Base-by-base conservation (phyloP, 2,113 vertebrate genomes). In the Lynx canadensis region DNA sequence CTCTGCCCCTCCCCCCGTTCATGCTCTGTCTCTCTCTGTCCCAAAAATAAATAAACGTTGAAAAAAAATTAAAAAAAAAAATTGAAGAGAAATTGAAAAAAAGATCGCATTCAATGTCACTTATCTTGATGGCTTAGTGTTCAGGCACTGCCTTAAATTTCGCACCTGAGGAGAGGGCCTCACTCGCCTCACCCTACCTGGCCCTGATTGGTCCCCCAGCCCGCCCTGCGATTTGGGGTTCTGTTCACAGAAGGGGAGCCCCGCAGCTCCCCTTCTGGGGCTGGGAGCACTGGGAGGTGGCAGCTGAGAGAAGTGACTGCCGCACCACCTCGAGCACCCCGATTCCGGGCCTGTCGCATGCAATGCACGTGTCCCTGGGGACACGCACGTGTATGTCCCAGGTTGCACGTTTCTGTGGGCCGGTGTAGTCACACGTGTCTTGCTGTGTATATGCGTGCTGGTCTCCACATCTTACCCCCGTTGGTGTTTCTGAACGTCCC, bases 361-460 rank as follows among this genome's bases (percentile, higher is more conserved):
- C 27, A 10, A 29, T 23, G 31, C 14, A 4, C 41, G 36, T 31
- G 1, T 68, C 57, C 41, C 33, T 2, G 73, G 13, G 45, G 33
- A 41, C 48, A n/a, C 9, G 7, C 23, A 27, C 5, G 1, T 12
- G 16, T 19, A 13, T 6, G 13, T 41, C 7, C 33, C 27, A 7
- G 50, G 27, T 4, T 74, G 55, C 11, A 14, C 60, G 65, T 36
- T 73, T 89, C 36, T 50, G 36, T 7, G 76, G 60, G 91, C 9
- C 15, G 3, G 12, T 5, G 25, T 15, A 7, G 33, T 57, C 66
- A 45, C 11, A 1, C 11, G 5, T n/a, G 33, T 45, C 8, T 0
- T 7, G 1, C 45, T 45, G 4, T 48, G n/a, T 78, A 9, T 41
- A 4, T 45, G n/a, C 1, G 2, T 1, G 1, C 52, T 10, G n/a